Conservation (phyloP, 2,113 vertebrate species). For the Lophius piscatorius region DNA sequence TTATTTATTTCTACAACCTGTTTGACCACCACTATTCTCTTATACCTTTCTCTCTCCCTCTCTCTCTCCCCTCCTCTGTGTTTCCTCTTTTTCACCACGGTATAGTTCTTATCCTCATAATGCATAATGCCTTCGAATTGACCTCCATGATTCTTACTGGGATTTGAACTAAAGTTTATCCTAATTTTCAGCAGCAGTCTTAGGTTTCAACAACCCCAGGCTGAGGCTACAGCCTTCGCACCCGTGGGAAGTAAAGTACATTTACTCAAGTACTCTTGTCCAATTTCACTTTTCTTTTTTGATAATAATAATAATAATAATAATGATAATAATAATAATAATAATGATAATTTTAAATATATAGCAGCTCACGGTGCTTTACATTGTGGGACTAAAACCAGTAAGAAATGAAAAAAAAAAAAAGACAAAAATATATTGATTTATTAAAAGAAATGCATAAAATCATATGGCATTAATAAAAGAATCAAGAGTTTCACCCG, state of each 20-base stretch:
- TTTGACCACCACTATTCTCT: neutral
- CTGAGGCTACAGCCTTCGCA: conserved; percentile 20
- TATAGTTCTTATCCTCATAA: conserved; percentile 41
- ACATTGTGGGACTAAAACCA: too few relatives aligned
- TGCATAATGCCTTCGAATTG: conserved; percentile 23
- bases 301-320: too few relatives aligned
- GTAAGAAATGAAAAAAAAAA: too few relatives aligned
- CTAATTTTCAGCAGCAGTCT: conserved; percentile 37
- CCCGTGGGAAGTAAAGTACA: neutral
- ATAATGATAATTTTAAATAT: too few relatives aligned
- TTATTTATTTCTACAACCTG: neutral
- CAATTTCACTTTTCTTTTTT: too few relatives aligned
- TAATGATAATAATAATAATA: too few relatives aligned
- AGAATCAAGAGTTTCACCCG: too few relatives aligned
- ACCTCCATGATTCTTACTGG: conserved; percentile 29
- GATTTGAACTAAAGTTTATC: conserved; percentile 29
- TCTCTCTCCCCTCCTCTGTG: neutral
- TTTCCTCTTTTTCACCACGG: conserved; percentile 16
- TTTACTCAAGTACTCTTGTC: neutral
- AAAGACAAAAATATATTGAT: too few relatives aligned
- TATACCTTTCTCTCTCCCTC: neutral
- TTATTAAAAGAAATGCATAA: too few relatives aligned
- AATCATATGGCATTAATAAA: too few relatives aligned
- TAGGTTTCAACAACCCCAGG: conserved; percentile 32
- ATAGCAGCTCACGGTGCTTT: too few relatives aligned